Base-by-base conservation (phyloP, 2,888 invertebrate genomes). In the Exocentrus adspersus region DNA sequence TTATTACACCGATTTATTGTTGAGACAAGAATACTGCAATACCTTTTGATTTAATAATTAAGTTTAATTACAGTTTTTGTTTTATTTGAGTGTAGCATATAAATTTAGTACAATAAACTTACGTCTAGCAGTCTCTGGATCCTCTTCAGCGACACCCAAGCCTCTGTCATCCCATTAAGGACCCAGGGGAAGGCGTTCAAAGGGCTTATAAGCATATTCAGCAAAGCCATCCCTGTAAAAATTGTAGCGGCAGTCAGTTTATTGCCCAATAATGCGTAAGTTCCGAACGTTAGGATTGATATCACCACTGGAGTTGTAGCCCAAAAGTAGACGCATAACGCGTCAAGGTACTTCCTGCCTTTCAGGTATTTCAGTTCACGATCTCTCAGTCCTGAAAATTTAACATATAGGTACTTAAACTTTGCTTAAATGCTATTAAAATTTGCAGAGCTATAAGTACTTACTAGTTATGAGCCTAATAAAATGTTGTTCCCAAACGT, bases 131-230 rank as follows among this genome's bases (percentile, higher is more conserved):
- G 87, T 75, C 89, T 88, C 80, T 95, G 93, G 32, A 98, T 90
- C 70, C 97, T 87, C 80, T 92, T 92, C 4, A 97, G 82, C 0
- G 98, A 98, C 0, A 98, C 94, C 93, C 94, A 95, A 0, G 98
- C 95, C 83, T 99, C 98, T 43, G 96, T 92, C 2, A 98, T 84
- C 0, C 98, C 98, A 82, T 97, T 98, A 16, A 99, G 84, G 2
- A 98, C 98, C 98, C 98, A 99, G 0, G 98, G 98, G 82, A 98
- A 97, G 0, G 97, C 95, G 84, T 99, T 99, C 62, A 99, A 82
- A 0, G 98, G 98, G 56, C 91, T 89, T 73, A 98, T 98, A 64
- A 99, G 85, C 93, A 99, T 97, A 80, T 97, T 95, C 64, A 99
- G 89, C 58, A 99, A 85, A 0, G 98, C 96, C 71, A 99, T 90